Evolutionary conservation across 2,113 vertebrate genomes (phyloP).

Genomic region (Calyptomena viridis): DNA sequence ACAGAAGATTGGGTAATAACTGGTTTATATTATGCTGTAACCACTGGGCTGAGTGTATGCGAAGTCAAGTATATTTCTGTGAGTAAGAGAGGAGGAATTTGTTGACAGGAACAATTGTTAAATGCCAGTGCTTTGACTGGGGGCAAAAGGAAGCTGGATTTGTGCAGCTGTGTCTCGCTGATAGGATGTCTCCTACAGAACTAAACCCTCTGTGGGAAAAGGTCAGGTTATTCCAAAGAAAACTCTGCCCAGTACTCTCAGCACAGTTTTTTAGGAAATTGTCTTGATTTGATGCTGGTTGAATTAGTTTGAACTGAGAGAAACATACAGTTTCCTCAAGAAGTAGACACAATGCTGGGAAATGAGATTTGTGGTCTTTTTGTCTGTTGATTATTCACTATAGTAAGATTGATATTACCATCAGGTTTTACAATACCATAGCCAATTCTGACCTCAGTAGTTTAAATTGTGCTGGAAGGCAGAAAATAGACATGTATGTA

Average conservation of each 20-base stretch:
- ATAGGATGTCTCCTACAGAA: background rate
- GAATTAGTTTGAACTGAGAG: background rate
- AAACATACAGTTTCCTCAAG: background rate
- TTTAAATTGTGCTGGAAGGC: background rate
- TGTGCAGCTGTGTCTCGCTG: background rate
- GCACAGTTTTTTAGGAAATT: background rate
- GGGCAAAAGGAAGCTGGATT: background rate
- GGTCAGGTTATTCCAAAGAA: background rate
- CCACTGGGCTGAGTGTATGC: background rate
- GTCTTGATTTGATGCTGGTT: background rate
- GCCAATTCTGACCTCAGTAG: background rate
- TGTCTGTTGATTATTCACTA: background rate
- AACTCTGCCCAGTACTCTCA: background rate
- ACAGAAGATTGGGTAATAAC: slow-evolving; percentile 38
- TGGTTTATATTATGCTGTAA: background rate
- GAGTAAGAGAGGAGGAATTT: background rate
- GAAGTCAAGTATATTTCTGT: background rate
- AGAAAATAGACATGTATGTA: background rate
- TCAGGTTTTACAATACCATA: background rate
- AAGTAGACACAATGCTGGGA: background rate
- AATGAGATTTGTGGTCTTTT: background rate
- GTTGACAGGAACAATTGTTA: background rate
- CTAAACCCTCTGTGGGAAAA: background rate
- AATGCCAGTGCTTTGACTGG: background rate
- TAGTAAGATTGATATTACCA: background rate